Evolutionary conservation across 1,140 invertebrate species (phyloP).

Genomic region (Wiebesia pumilae): DNA sequence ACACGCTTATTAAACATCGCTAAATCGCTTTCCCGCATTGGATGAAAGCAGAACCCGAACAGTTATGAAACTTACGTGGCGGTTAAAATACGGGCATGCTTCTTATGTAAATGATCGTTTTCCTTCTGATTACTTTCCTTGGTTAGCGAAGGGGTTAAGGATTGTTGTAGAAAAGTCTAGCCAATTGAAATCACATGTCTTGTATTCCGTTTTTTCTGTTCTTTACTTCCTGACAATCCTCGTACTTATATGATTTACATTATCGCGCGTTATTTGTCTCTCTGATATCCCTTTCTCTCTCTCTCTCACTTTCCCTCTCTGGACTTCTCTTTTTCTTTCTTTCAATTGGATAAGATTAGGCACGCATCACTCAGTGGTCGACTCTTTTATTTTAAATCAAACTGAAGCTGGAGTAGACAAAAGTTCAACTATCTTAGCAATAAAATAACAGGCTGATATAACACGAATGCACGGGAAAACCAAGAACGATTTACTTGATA

Average conservation of each 20-base stretch:
- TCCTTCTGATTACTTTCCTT: not conserved
- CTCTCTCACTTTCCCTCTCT: not conserved
- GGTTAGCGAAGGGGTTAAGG: not conserved
- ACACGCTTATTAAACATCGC: not conserved
- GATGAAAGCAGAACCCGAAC: slow-evolving; percentile 2
- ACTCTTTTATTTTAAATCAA: not conserved
- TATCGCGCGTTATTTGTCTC: too few species aligned
- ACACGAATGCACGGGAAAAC: not conserved
- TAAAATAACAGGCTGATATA: not conserved
- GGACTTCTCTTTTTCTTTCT: not conserved
- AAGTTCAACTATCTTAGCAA: not conserved
- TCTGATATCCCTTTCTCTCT: not conserved
- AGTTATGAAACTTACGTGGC: slow-evolving; percentile 49
- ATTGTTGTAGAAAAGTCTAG: not conserved
- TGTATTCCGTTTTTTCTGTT: not conserved
- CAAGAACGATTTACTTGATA: not conserved
- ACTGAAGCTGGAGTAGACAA: not conserved
- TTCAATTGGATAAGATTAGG: not conserved
- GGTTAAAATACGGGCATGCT: slow-evolving; percentile 29
- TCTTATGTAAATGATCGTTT: slow-evolving; percentile 34
- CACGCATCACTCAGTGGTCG: not conserved
- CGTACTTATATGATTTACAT: not conserved
- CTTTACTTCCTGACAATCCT: not conserved
- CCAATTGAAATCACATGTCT: not conserved
- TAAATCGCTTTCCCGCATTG: slow-evolving; percentile 22